A percentile compares a stretch with the other conserved stretches of the same genome.
Conservation (phyloP, 2,797 vertebrate genomes). For the Macrochelys suwanniensis region DNA sequence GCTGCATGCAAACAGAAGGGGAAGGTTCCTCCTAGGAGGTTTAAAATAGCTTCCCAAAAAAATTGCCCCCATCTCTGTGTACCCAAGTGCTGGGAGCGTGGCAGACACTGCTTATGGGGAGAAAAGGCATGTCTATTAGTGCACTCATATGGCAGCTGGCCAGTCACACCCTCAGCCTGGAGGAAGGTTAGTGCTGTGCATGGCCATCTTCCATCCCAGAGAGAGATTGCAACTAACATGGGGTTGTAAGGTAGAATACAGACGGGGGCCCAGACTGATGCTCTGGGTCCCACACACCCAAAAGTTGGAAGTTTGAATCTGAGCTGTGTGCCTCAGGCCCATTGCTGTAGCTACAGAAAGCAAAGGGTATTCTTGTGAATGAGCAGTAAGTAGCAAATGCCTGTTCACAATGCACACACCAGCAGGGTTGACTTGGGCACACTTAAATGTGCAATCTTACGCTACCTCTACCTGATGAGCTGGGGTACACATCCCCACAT, state of each 20-base stretch:
- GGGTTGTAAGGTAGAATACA: neutral
- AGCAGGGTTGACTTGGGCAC: neutral
- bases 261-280: neutral
- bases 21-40: neutral
- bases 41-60: neutral
- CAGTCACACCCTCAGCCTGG: neutral
- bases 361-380: neutral
- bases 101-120: neutral
- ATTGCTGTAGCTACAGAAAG: neutral
- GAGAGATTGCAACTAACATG: neutral
- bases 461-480: no score
- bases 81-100: neutral
- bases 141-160: neutral
- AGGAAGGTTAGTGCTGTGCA: neutral
- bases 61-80: neutral
- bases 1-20: rapidly evolving
- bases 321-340: neutral
- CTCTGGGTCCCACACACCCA: neutral
- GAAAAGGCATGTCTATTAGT: neutral
- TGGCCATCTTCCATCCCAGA: neutral
- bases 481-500: rapidly evolving
- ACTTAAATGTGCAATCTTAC: neutral
- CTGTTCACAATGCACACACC: neutral
- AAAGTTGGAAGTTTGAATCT: neutral
- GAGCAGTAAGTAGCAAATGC: neutral